Evolutionary conservation across 2,797 vertebrate species (phyloP).

Genomic region (Hozukius guyotensis): DNA sequence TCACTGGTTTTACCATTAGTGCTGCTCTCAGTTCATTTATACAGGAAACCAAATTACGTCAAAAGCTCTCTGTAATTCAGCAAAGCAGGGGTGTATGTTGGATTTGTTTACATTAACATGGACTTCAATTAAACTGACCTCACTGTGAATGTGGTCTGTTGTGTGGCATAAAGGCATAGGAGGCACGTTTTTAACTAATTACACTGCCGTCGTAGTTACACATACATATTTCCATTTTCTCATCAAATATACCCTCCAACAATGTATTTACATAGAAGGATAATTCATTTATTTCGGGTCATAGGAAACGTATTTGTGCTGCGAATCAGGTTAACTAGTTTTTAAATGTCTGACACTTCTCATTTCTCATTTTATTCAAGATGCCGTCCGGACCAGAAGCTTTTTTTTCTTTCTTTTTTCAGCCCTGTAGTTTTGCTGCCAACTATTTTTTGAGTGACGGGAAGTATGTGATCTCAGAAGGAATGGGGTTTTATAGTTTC

Average conservation of each 20-base stretch:
- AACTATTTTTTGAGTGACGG: constrained; percentile 8
- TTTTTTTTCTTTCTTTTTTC: not conserved
- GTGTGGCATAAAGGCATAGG: not conserved
- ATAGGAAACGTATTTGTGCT: not conserved
- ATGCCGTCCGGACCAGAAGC: constrained; percentile 23
- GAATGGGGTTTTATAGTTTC: constrained; percentile 17
- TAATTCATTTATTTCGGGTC: not conserved
- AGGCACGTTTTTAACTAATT: not conserved
- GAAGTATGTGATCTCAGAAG: constrained; percentile 7
- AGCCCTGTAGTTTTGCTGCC: constrained; percentile 15
- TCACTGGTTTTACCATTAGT: constrained; percentile 1
- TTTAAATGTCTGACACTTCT: constrained; percentile 17
- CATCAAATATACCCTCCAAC: not conserved
- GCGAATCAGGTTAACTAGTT: constrained; percentile 4
- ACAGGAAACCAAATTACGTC: constrained; percentile 16
- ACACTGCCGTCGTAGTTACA: not conserved
- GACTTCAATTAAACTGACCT: not conserved
- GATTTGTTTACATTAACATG: constrained; percentile 22
- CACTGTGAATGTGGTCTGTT: not conserved
- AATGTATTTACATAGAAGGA: not conserved
- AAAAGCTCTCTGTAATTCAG: not conserved
- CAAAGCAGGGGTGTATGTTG: not conserved
- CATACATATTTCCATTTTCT: not conserved
- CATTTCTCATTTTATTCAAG: constrained; percentile 35
- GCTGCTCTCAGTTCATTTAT: constrained; percentile 16